Conservation (phyloP, 2,888 invertebrate genomes). For the Calameuta filiformis region DNA sequence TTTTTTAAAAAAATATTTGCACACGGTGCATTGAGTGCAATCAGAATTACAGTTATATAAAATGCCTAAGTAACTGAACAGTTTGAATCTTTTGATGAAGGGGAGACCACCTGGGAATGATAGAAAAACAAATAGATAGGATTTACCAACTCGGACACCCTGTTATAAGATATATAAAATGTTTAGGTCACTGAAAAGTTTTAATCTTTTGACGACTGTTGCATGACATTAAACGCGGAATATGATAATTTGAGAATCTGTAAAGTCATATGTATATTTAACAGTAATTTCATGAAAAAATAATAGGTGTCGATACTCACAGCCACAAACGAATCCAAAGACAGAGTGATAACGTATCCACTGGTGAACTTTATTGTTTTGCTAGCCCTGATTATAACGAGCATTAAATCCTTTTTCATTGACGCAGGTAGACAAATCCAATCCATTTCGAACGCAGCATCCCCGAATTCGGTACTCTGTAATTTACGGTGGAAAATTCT, state of each 20-base stretch:
- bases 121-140: too few species aligned
- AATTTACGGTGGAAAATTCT: not conserved
- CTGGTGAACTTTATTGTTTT: conserved; percentile 33
- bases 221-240: conserved; percentile 9
- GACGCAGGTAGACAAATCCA: conserved; percentile 26
- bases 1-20: too few species aligned
- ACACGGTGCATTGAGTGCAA: too few species aligned
- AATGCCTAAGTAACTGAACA: too few species aligned
- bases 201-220: not conserved
- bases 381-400: conserved; percentile 31
- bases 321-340: conserved; percentile 7
- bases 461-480: conserved; percentile 33
- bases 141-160: too few species aligned
- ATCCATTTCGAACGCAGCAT: conserved; percentile 37
- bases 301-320: not conserved
- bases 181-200: too few species aligned
- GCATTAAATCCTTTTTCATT: conserved; percentile 30
- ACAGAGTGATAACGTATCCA: conserved; percentile 10
- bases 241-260: conserved; percentile 16
- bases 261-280: not conserved
- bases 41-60: too few species aligned
- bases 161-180: too few species aligned
- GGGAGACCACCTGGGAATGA: too few species aligned
- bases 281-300: not conserved
- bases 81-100: too few species aligned